phyloP scores from a whole-genome alignment of 2,113 vertebrate species.

The Clupea harengus region DNA sequence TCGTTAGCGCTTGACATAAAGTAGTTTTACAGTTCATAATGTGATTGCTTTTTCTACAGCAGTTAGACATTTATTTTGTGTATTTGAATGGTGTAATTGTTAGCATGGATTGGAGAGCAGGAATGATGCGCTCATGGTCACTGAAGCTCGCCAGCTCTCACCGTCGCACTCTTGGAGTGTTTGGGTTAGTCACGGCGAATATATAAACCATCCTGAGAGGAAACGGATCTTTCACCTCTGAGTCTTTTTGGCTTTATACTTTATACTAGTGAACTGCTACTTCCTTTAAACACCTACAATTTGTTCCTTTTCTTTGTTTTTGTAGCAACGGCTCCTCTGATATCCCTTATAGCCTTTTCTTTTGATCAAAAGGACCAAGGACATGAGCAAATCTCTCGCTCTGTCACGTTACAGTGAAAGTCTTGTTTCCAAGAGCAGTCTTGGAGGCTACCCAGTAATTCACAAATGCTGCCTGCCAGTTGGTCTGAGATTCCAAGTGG shows the following conservation, averaged over 20 bases:
- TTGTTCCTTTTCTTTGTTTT: neutral
- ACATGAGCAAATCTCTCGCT: neutral
- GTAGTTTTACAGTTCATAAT: neutral
- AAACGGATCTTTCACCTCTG: neutral
- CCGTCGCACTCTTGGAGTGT: neutral
- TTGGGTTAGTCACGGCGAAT: neutral
- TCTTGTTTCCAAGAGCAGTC: constrained; percentile 27
- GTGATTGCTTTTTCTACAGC: neutral
- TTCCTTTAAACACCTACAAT: neutral
- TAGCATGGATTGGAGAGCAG: neutral
- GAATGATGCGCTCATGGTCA: neutral
- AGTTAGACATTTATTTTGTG: neutral
- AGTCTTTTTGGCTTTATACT: neutral
- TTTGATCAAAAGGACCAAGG: neutral
- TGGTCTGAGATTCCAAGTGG: constrained; percentile 30
- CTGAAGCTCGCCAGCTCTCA: neutral
- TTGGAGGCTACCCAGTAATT: constrained; percentile 33
- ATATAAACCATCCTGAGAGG: neutral
- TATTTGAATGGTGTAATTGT: neutral
- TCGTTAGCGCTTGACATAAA: neutral
- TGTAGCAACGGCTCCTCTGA: neutral
- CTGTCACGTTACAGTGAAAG: neutral
- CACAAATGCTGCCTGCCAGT: constrained; percentile 27
- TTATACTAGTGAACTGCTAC: too few species aligned
- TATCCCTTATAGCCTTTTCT: neutral